phyloP scores from a whole-genome alignment of 2,113 vertebrate genomes.

The Nothoprocta perdicaria region DNA sequence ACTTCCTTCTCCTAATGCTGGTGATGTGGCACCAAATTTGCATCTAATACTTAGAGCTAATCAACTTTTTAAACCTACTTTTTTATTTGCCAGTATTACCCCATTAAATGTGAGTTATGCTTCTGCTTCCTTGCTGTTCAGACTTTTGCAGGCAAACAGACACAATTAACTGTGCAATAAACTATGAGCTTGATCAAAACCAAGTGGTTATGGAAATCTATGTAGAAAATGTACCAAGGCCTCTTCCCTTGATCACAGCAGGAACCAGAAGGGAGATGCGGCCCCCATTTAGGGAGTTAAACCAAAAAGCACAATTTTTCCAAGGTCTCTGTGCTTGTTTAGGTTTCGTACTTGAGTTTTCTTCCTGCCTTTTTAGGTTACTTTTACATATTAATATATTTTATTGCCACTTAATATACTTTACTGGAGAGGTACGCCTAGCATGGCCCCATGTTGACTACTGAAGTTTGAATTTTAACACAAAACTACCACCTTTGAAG shows the following conservation, averaged over 20 bases:
- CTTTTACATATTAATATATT: neutral
- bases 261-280: neutral
- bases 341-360: neutral
- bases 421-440: neutral
- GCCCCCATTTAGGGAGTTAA: neutral
- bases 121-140: neutral
- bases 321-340: neutral
- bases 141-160: neutral
- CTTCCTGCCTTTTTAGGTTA: neutral
- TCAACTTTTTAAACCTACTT: neutral
- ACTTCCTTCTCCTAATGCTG: neutral
- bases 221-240: neutral
- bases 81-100: neutral
- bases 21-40: neutral
- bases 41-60: neutral
- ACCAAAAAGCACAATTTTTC: neutral
- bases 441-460: neutral
- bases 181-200: neutral
- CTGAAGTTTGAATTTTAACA: neutral
- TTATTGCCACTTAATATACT: neutral
- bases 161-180: neutral
- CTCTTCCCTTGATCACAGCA: neutral
- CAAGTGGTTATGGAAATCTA: neutral
- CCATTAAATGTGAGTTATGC: neutral
- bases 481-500: neutral